These are phyloP conservation scores for Lacerta agilis DNA, from an alignment of 2,797 vertebrate species.

Conservation along the genomic window DNA sequence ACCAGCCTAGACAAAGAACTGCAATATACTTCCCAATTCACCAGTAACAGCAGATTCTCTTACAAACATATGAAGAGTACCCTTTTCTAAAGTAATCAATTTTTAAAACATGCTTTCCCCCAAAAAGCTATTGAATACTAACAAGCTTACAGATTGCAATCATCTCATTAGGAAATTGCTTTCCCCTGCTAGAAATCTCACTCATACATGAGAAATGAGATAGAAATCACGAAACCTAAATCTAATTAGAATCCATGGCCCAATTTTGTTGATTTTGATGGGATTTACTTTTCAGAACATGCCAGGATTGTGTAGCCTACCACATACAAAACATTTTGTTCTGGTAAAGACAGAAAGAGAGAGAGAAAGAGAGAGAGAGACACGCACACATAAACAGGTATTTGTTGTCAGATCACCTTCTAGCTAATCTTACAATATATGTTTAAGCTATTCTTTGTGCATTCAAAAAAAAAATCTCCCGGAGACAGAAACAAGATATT, in stretches of 20 bases:
- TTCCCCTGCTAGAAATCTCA: neutral
- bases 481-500: neutral
- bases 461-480: neutral
- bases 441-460: neutral
- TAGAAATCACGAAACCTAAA: neutral
- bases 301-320: neutral
- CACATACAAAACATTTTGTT: neutral
- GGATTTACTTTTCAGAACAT: neutral
- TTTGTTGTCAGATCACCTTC: neutral
- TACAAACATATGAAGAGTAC: neutral
- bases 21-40: slow-evolving; percentile 2
- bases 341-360: neutral
- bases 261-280: neutral
- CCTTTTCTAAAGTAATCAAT: neutral
- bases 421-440: neutral
- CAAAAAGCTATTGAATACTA: neutral
- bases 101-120: neutral
- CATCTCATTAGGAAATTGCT: neutral
- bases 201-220: neutral
- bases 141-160: neutral
- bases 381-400: neutral
- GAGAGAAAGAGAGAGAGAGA: too few relatives aligned
- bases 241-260: neutral
- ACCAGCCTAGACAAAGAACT: neutral
- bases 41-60: neutral